phyloP scores from a whole-genome alignment of 2,797 vertebrate genomes.

The Xyrichtys novacula region DNA sequence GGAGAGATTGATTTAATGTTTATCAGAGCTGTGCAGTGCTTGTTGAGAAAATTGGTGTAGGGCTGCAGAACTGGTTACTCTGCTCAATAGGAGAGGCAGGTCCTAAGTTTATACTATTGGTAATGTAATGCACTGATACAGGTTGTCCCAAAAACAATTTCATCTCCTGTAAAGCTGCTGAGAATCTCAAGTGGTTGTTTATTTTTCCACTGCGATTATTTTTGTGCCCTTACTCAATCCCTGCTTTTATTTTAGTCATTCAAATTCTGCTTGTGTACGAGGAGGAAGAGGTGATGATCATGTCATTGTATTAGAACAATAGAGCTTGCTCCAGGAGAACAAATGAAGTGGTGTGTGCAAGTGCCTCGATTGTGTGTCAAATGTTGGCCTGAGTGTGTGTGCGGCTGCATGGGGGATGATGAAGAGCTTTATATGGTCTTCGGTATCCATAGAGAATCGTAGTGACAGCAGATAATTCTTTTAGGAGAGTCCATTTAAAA shows the following conservation, averaged over 20 bases:
- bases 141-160: slow-evolving; percentile 40
- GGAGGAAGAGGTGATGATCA: slow-evolving; percentile 1
- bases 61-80: slow-evolving; percentile 26
- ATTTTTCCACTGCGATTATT: slow-evolving; percentile 7
- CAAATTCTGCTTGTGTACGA: neutral
- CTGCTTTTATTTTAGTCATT: slow-evolving; percentile 17
- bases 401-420: slow-evolving; percentile 30
- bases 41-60: slow-evolving; percentile 48
- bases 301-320: neutral
- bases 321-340: slow-evolving; percentile 11
- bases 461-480: slow-evolving; percentile 79
- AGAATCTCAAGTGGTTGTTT: slow-evolving; percentile 22
- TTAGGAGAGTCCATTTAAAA: slow-evolving; percentile 71
- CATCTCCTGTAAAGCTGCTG: slow-evolving; percentile 6
- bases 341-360: slow-evolving; percentile 14
- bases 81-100: slow-evolving; percentile 29
- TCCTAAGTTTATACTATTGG: slow-evolving; percentile 29
- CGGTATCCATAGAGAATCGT: slow-evolving; percentile 72
- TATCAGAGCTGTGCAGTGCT: slow-evolving; percentile 52
- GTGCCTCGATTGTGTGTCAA: slow-evolving; percentile 7
- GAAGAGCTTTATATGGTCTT: slow-evolving; percentile 58
- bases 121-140: slow-evolving; percentile 4
- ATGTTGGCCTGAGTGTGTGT: slow-evolving; percentile 19
- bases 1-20: slow-evolving; percentile 67
- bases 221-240: slow-evolving; percentile 1